phyloP scores from a whole-genome alignment of 2,888 invertebrate species.

The Leptothorax acervorum region DNA sequence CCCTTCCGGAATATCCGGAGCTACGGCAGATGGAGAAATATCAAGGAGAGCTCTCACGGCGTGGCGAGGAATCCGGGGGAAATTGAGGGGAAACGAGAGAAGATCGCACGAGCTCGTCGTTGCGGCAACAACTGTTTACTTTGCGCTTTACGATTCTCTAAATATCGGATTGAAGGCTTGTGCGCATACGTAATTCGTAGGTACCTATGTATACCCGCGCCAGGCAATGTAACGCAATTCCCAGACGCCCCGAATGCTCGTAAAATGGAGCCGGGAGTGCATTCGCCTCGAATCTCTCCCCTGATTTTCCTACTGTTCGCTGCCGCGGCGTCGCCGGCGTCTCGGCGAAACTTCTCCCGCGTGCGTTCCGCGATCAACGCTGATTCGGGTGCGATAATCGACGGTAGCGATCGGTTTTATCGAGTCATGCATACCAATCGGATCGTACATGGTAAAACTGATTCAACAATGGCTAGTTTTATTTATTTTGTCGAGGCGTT shows the following conservation, averaged over 20 bases:
- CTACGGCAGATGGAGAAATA: constrained; percentile 59
- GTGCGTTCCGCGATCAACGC: not conserved
- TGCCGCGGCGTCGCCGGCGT: not conserved
- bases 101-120: constrained; percentile 40
- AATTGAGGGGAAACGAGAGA: constrained; percentile 15
- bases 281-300: constrained; percentile 36
- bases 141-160: constrained; percentile 56
- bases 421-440: not conserved
- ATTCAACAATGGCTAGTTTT: not conserved
- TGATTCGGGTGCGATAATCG: constrained; percentile 18
- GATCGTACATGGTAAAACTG: not conserved
- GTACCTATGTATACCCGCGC: constrained; percentile 22
- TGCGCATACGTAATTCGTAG: constrained; percentile 52
- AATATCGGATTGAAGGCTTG: constrained; percentile 51
- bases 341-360: not conserved
- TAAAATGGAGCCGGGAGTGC: constrained; percentile 35
- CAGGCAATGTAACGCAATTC: constrained; percentile 41
- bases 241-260: constrained; percentile 34
- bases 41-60: constrained; percentile 19
- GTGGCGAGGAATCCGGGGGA: constrained; percentile 9
- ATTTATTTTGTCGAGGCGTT: not conserved
- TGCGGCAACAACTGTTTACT: constrained; percentile 42
- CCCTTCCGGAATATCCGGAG: constrained; percentile 83
- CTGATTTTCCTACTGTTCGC: constrained; percentile 38
- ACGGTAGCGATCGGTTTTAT: constrained; percentile 5